Percentiles rank a stretch among this genome's conserved stretches.
These are phyloP conservation scores for Incurvaria masculella DNA, from an alignment of 2,888 invertebrate species.

Conservation along the genomic window DNA sequence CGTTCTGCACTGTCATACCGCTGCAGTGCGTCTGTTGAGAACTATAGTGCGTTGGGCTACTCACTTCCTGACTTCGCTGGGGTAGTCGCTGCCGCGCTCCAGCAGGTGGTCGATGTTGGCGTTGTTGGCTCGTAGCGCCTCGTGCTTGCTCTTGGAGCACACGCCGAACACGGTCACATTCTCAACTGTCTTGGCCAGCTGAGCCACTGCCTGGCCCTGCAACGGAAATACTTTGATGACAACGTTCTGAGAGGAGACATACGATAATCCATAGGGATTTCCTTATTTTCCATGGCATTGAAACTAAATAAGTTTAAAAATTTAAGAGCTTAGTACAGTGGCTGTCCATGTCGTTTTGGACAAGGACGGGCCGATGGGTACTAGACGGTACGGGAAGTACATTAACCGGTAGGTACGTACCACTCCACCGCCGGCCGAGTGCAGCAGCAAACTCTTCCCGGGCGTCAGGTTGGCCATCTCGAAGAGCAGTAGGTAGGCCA, in stretches of 20 bases:
- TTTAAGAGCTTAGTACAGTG: not conserved
- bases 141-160: constrained; percentile 82
- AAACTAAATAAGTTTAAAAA: not conserved
- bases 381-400: not conserved
- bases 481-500: constrained; percentile 82
- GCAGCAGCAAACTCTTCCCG: constrained; percentile 78
- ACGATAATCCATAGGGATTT: constrained; percentile 1
- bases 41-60: too few relatives aligned
- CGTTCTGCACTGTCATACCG: too few relatives aligned
- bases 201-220: constrained; percentile 82
- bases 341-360: not conserved
- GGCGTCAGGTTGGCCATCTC: constrained; percentile 75
- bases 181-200: constrained; percentile 75
- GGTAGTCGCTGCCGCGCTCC: constrained; percentile 79
- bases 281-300: not conserved
- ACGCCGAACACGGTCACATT: constrained; percentile 82
- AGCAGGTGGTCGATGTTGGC: constrained; percentile 72
- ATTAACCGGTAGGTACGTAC: constrained; percentile 53
- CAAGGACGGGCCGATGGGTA: not conserved
- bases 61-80: constrained; percentile 81
- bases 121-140: constrained; percentile 69
- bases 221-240: too few relatives aligned
- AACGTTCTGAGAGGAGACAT: too few relatives aligned
- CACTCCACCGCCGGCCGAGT: constrained; percentile 87
- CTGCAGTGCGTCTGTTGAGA: too few relatives aligned